Evolutionary conservation across 2,888 invertebrate genomes (phyloP), one percentile per base, ranked within the genome.

Genomic region (Hypselothyrea guttata): DNA sequence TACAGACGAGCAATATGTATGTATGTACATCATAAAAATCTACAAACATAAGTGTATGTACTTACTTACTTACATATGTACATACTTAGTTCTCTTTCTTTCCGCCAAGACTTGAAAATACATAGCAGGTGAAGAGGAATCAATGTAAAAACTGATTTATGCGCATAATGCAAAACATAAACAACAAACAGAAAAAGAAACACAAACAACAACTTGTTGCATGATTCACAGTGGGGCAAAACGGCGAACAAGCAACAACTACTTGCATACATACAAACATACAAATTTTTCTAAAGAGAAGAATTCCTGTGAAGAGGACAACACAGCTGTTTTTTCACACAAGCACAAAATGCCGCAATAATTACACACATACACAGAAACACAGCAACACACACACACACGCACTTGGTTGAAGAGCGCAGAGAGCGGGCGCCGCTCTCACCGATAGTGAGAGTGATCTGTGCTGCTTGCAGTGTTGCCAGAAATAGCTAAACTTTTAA

Each of bases 381-480:
- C 60, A 49, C 41, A 34, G 38, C 40, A 51, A 58, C 34, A 34
- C 28, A 15, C 15, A n/a, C 31, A 47, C 42, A 9, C 8, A 11
- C 15, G n/a, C 18, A 22, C 12, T 7, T 13, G 13, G 8, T 13
- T n/a, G 7, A 38, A 16, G 16, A 22, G 22, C 16, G 9, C 0
- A 8, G 16, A 38, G 11, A 38, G 7, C 16, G 18, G 2, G 38
- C 35, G 15, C 4, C 18, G 13, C 40, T 47, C 64, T 68, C 69
- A 72, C 40, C 59, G 75, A 75, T 69, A 72, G 78, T 60, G 75
- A 78, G 78, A 77, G 78, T 72, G 75, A 75, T 76, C 78, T 77
- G 63, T 55, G n/a, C n/a, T n/a, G n/a, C n/a, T n/a, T n/a, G n/a
- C n/a, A n/a, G n/a, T n/a, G n/a, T n/a, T n/a, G n/a, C n/a, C n/a